A percentile compares a stretch with the other conserved stretches of the same genome.
Conservation (phyloP, 2,113 vertebrate species). For the Lutjanus erythropterus region DNA sequence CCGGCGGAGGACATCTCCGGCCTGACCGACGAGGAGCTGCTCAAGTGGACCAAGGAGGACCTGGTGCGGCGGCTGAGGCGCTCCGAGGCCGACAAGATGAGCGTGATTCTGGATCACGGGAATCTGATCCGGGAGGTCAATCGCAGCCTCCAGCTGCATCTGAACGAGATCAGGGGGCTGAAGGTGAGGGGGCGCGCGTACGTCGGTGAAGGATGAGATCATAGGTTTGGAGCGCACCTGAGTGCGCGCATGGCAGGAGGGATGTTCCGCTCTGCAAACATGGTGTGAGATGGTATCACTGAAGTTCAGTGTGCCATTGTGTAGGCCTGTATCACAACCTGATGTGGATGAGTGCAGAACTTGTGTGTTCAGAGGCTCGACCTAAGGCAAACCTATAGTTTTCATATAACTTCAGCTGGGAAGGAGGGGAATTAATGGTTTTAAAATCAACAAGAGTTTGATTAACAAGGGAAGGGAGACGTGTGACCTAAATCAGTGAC, state of each 20-base stretch:
- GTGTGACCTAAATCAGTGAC: not conserved
- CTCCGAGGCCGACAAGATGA: slow-evolving; percentile 98
- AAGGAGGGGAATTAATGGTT: not conserved
- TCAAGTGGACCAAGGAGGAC: slow-evolving; percentile 96
- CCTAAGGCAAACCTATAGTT: not conserved
- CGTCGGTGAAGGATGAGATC: slow-evolving; percentile 75
- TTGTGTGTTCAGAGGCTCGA: not conserved
- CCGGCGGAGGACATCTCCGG: slow-evolving; percentile 92
- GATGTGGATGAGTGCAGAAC: not conserved
- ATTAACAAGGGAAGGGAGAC: not conserved
- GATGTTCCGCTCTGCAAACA: slow-evolving; percentile 26
- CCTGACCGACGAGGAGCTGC: slow-evolving; percentile 94
- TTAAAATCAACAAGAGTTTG: not conserved
- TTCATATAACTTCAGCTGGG: slow-evolving; percentile 5
- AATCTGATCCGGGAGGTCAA: slow-evolving; percentile 99
- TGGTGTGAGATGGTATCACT: slow-evolving; percentile 20
- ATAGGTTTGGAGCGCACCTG: slow-evolving; percentile 80
- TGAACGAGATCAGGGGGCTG: slow-evolving; percentile 97
- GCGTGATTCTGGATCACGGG: slow-evolving; percentile 97
- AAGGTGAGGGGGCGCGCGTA: slow-evolving; percentile 89
- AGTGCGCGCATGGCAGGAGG: slow-evolving; percentile 61
- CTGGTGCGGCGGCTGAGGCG: slow-evolving; percentile 93
- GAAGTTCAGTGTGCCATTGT: slow-evolving; percentile 46
- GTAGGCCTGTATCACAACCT: slow-evolving; percentile 30
- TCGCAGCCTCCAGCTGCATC: slow-evolving; percentile 96